A percentile compares a stretch with the other conserved stretches of the same genome.
These are phyloP conservation scores for Drosophila bocki DNA, from an alignment of 1,140 invertebrate species.

Conservation along the genomic window DNA sequence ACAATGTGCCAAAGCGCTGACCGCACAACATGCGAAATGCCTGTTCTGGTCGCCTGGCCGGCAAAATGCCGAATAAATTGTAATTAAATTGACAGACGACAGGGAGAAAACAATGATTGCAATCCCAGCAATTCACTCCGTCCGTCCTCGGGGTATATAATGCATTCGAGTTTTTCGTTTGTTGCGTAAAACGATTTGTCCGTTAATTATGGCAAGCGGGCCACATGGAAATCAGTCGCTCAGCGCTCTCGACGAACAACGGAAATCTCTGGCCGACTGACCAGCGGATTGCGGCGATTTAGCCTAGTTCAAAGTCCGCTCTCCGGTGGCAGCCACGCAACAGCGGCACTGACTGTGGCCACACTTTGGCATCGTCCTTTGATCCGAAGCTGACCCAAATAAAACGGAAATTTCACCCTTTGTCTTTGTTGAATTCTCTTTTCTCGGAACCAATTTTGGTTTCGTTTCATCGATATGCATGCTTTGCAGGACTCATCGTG, in stretches of 20 bases:
- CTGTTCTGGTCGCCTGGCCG: slow-evolving; percentile 20
- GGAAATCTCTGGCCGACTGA: slow-evolving; percentile 56
- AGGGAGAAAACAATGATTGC: slow-evolving; percentile 24
- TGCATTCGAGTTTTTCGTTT: slow-evolving; percentile 39
- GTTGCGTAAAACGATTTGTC: slow-evolving; percentile 58
- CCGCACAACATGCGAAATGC: slow-evolving; percentile 61
- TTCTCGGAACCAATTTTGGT: neutral
- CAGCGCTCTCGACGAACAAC: slow-evolving; percentile 22
- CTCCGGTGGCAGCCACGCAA: slow-evolving; percentile 29
- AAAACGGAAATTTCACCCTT: neutral
- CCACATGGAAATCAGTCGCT: slow-evolving; percentile 28
- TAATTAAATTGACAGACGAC: slow-evolving; percentile 74
- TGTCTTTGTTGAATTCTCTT: slow-evolving; percentile 16
- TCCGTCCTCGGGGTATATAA: slow-evolving; percentile 7
- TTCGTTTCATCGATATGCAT: neutral
- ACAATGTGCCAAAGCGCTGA: slow-evolving; percentile 69
- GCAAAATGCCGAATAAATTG: slow-evolving; percentile 70
- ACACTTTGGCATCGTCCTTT: slow-evolving; percentile 19
- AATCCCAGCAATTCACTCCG: slow-evolving; percentile 17
- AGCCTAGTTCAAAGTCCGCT: slow-evolving; percentile 33
- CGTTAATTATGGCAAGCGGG: slow-evolving; percentile 68
- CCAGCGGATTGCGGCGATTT: slow-evolving; percentile 62
- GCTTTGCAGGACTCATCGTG: too few species aligned
- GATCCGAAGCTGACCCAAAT: slow-evolving; percentile 49
- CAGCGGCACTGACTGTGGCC: slow-evolving; percentile 34